A percentile compares a stretch with the other conserved stretches of the same genome.
Conservation (phyloP, 2,797 vertebrate genomes). For the Perodicticus potto region DNA sequence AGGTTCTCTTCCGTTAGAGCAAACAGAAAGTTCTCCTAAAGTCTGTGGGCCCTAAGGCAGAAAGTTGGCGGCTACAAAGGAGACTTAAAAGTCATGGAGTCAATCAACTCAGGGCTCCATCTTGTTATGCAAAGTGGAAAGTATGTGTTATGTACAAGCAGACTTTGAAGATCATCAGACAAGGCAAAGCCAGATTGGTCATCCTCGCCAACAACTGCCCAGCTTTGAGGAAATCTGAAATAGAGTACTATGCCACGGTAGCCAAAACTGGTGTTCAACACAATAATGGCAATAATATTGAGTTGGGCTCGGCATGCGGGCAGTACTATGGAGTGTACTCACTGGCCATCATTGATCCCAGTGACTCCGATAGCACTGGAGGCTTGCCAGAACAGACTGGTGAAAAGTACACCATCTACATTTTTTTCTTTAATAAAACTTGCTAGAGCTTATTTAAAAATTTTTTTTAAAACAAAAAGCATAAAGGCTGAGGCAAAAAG, state of each 20-base stretch:
- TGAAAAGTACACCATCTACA: too few relatives aligned
- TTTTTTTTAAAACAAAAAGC: too few relatives aligned
- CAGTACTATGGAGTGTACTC: conserved; percentile 97
- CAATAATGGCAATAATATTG: conserved; percentile 96
- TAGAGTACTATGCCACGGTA: too few relatives aligned
- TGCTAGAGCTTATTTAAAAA: too few relatives aligned
- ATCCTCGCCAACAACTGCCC: too few relatives aligned
- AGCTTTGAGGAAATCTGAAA: too few relatives aligned
- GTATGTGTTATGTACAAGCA: conserved; percentile 89
- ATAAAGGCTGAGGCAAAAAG: neutral
- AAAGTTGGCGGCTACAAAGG: conserved; percentile 94
- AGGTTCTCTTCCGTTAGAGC: neutral
- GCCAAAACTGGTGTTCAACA: conserved; percentile 86
- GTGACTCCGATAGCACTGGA: conserved; percentile 91
- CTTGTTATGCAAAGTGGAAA: neutral
- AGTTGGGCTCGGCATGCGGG: conserved; percentile 94
- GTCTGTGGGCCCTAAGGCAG: neutral
- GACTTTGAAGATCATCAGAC: conserved; percentile 94
- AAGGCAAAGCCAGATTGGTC: neutral
- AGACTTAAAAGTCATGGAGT: conserved; percentile 95
- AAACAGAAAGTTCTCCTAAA: neutral
- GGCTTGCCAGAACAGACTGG: too few relatives aligned
- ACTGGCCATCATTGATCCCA: conserved; percentile 96
- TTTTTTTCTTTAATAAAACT: too few relatives aligned
- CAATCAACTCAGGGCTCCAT: conserved; percentile 83